A percentile compares a stretch with the other conserved stretches of the same genome.
These are phyloP conservation scores for Lottia scabra DNA, from an alignment of 2,888 invertebrate species.

Conservation along the genomic window DNA sequence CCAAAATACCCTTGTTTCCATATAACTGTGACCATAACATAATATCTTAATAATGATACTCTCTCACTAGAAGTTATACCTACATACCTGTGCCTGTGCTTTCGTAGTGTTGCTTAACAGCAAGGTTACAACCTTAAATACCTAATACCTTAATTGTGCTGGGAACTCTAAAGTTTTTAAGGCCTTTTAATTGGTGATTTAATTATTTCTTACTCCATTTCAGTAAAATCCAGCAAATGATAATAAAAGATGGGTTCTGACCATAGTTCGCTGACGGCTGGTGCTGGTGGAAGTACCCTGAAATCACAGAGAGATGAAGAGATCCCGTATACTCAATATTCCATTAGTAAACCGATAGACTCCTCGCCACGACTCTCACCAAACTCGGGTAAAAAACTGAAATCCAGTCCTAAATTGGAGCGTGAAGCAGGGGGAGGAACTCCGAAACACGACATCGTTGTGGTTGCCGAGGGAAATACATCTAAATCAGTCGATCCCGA, in stretches of 20 bases:
- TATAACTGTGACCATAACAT: too few species aligned
- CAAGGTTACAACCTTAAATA: too few species aligned
- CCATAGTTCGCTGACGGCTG: conserved; percentile 59
- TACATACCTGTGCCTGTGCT: too few species aligned
- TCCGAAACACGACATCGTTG: conserved; percentile 63
- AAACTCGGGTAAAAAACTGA: conserved; percentile 33
- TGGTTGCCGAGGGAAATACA: conserved; percentile 60
- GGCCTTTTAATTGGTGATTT: too few species aligned
- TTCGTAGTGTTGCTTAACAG: too few species aligned
- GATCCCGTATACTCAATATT: conserved; percentile 65
- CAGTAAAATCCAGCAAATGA: too few species aligned
- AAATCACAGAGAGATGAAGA: conserved; percentile 66
- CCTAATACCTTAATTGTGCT: too few species aligned
- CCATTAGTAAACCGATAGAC: conserved; percentile 67
- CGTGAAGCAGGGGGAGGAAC: conserved; percentile 28
- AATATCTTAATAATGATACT: too few species aligned
- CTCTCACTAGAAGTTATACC: too few species aligned
- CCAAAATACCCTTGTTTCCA: too few species aligned
- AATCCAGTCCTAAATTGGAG: conserved; percentile 28
- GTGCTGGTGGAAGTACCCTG: conserved; percentile 54
- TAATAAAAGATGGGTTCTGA: conserved; percentile 59
- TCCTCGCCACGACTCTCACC: conserved; percentile 60
- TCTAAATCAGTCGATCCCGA: conserved; percentile 60
- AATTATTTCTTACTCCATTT: too few species aligned
- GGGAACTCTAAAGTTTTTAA: too few species aligned